These are phyloP conservation scores for Ctenicera cuprea DNA, from an alignment of 2,888 invertebrate species.

Conservation along the genomic window DNA sequence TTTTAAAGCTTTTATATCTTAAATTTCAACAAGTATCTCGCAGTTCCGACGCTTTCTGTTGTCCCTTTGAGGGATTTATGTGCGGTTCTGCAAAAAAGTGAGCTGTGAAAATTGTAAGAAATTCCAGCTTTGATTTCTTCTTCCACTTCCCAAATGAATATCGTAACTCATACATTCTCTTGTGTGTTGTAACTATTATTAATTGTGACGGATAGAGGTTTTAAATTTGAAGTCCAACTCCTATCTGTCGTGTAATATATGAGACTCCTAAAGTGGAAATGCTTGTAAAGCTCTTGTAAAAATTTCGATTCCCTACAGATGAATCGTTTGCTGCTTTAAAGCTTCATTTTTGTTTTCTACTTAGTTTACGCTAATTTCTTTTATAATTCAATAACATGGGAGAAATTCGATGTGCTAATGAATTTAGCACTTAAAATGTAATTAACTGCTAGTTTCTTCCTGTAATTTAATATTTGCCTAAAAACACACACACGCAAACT, in stretches of 20 bases:
- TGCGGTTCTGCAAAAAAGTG: background rate
- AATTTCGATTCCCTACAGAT: conserved; percentile 6
- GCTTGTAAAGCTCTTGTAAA: conserved; percentile 23
- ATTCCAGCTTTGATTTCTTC: conserved; percentile 2
- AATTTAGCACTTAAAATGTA: background rate
- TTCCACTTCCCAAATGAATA: conserved; percentile 9
- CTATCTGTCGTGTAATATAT: conserved; percentile 20
- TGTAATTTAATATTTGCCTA: background rate
- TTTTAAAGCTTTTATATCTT: background rate
- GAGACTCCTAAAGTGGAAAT: conserved; percentile 22
- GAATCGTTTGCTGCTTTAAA: conserved; percentile 10
- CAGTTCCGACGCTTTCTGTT: background rate
- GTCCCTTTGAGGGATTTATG: conserved; percentile 6
- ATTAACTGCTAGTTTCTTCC: background rate
- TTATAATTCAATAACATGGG: background rate
- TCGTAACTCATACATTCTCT: conserved; percentile 9
- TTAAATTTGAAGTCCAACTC: conserved; percentile 17
- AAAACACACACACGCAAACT: background rate
- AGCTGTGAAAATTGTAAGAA: background rate
- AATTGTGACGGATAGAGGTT: conserved; percentile 24
- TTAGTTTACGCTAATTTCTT: background rate
- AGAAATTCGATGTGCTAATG: background rate
- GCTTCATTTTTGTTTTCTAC: background rate
- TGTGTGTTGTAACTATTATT: conserved; percentile 23
- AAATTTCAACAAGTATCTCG: conserved; percentile 5